Conservation (phyloP, 2,113 vertebrate species). For the Clinocottus analis region DNA sequence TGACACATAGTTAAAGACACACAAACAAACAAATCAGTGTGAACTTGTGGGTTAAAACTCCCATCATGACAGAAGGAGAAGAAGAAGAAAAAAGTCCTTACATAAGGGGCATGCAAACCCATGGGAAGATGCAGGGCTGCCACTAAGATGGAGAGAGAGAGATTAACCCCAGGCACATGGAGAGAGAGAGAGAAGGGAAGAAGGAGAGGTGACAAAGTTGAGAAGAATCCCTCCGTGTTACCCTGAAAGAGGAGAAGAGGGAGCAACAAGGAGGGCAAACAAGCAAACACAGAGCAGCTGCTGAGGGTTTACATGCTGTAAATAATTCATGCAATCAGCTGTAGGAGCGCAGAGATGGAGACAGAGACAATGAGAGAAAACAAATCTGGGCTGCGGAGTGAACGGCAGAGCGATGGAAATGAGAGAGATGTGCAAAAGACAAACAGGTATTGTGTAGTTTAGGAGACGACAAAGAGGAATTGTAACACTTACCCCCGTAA, state of each 20-base stretch:
- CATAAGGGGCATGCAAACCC: constrained; percentile 59
- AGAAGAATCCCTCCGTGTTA: constrained; percentile 55
- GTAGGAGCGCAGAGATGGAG: constrained; percentile 40
- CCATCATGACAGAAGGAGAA: constrained; percentile 28
- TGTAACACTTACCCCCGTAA: constrained; percentile 42
- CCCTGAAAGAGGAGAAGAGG: constrained; percentile 57
- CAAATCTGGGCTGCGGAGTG: constrained; percentile 5
- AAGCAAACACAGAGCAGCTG: constrained; percentile 66
- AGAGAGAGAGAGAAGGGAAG: constrained; percentile 2
- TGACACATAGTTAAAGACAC: neutral
- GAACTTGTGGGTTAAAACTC: constrained; percentile 30
- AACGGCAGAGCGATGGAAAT: constrained; percentile 10
- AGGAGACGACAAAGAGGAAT: constrained; percentile 37
- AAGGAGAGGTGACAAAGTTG: constrained; percentile 65
- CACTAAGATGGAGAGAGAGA: constrained; percentile 31
- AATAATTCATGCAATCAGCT: constrained; percentile 77
- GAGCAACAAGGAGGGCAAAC: constrained; percentile 49
- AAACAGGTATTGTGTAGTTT: constrained; percentile 29
- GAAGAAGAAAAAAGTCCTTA: constrained; percentile 57
- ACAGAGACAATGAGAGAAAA: constrained; percentile 43
- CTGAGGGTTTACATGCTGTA: constrained; percentile 71
- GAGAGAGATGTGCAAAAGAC: constrained; percentile 7
- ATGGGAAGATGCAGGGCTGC: constrained; percentile 60
- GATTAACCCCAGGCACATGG: constrained; percentile 40
- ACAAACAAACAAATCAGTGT: constrained; percentile 39